Base-by-base conservation (phyloP, 2,888 invertebrate species). In the Oscheius sp. region DNA sequence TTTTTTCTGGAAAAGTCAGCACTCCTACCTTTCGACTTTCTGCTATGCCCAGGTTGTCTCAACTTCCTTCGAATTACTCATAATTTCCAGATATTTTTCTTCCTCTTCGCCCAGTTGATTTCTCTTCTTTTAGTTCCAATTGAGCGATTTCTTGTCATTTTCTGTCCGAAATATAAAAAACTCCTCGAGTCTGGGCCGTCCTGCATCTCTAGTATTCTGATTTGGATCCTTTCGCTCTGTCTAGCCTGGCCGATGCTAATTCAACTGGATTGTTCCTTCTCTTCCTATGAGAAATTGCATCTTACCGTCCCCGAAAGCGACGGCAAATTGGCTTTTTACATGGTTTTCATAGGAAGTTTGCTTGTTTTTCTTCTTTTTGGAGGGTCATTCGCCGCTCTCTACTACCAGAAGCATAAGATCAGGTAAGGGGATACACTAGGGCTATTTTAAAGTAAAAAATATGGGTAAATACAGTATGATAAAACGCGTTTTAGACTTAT, bases 161-260 rank as follows among this genome's bases (percentile, higher is more conserved):
- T 25, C 42, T 42, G 3, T 31, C 61, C 61, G 15, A 27, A 25
- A 25, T n/a, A 17, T 27, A 25, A 45, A 25, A 8, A 61, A 12
- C 20, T 12, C 6, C 15, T 61, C 42, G 15, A 20, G 1, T 45
- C 61, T 1, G 61, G 61, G 0, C 61, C 61, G 12, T 61, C 61
- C 15, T 61, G 61, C 27, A 17, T 61, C 42, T 61, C 61, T 17
- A 45, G 45, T 27, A 45, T 61, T 3, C 29, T 61, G 29, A 61
- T 61, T 8, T 61, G 61, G 61, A 42, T 61, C 4, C 45, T 61
- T 1, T 17, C 61, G 0, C 45, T 61, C 27, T 61, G 42, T 42
- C 61, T 61, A 15, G 29, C 45, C 17, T 61, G 61, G 61, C 45
- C 61, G 15, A 42, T 42, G 39, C 45, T 61, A n/a, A 61, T 61